Percentiles rank a stretch among this genome's conserved stretches.
Evolutionary conservation across 2,797 vertebrate species (phyloP).

Genomic region (Pterois miles): DNA sequence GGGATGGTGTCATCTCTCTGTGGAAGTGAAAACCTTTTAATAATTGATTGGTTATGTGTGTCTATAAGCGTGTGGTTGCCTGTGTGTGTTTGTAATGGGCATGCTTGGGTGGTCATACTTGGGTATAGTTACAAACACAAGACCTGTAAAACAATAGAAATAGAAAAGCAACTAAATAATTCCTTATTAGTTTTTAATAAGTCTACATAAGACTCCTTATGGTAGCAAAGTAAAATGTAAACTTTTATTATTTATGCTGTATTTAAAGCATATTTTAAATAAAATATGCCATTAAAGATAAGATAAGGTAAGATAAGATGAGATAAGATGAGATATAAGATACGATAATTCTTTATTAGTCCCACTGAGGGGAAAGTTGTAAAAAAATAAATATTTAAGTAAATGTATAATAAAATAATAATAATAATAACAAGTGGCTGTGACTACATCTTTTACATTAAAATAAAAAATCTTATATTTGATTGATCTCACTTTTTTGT

Average conservation of each 20-base stretch:
- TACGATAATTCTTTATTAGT: too few species aligned
- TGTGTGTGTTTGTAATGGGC: background rate
- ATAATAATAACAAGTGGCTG: background rate
- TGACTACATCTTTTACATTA: background rate
- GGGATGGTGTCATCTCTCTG: constrained; percentile 8
- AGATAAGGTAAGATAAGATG: too few species aligned
- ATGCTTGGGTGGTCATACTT: background rate
- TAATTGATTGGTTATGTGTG: background rate
- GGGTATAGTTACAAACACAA: background rate
- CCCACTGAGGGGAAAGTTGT: too few species aligned
- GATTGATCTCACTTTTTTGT: background rate
- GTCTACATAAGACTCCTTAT: background rate
- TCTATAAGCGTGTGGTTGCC: background rate
- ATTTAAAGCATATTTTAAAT: background rate
- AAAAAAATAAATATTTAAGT: too few species aligned
- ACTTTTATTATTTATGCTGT: background rate
- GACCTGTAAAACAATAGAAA: background rate
- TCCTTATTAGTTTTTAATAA: background rate
- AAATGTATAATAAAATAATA: too few species aligned
- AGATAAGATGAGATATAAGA: too few species aligned
- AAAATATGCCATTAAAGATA: background rate
- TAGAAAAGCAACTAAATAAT: background rate
- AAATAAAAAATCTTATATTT: background rate
- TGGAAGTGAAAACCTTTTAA: background rate
- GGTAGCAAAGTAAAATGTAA: background rate